Base-by-base conservation (phyloP, 2,888 invertebrate species). In the Dione vanillae region DNA sequence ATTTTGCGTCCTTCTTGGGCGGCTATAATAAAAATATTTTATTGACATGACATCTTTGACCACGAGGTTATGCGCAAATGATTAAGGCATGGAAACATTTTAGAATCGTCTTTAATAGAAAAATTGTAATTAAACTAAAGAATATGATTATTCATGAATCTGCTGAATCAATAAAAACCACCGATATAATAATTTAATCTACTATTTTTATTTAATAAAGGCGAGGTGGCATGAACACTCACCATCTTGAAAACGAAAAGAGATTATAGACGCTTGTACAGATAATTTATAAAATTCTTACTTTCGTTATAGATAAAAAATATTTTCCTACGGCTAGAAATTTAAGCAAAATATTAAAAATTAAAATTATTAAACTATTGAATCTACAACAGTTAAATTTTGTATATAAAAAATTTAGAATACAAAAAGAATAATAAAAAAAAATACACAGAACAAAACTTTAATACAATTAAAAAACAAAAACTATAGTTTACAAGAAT, bases 1-100 rank as follows among this genome's bases (percentile, higher is more conserved):
- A 95, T 93, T 98, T 98, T 19, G 97, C 94, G 93, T 98, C 98
- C 95, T 98, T 98, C 90, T 98, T 98, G 80, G 98, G 98, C 88
- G 98, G 97, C 98, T 98, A 89, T 81, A 95, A 94, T 82, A 79
- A 84, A 70, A 86, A 85, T 80, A 82, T 40, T 12, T 19, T 79
- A 72, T 80, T 76, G 74, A 78, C 81, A 83, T 80, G 83, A 78
- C 75, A 81, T 79, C 80, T 76, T 75, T 85, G 89, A 85, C 92
- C 92, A 92, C 92, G 92, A 90, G 92, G 92, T 85, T 81, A 45
- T 19, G 56, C 56, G 58, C 45, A 59, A 41, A 49, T n/a, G 20
- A 20, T 61, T 47, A 11, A 58, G n/a, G 14, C 14, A n/a, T 27
- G 14, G 19, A 69, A 69, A 47, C n/a, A 64, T 14, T 11, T n/a